Evolutionary conservation across 2,797 vertebrate genomes (phyloP).

Genomic region (Nyctibius grandis): DNA sequence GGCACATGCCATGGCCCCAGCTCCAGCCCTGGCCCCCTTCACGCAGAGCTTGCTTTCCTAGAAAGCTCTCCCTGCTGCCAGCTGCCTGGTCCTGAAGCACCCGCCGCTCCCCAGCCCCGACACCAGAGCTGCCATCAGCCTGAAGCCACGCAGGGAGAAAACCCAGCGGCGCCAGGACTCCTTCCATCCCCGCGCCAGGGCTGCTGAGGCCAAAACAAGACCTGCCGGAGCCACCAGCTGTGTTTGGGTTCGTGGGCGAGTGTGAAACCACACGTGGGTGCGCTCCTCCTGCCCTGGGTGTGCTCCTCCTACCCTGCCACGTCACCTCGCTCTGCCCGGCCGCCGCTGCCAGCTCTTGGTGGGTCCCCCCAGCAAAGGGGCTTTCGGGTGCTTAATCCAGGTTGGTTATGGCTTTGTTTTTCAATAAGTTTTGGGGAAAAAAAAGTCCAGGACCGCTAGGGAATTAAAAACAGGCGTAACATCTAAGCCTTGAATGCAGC

Average conservation of each 20-base stretch:
- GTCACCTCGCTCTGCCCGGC: not conserved
- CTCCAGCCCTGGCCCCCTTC: not conserved
- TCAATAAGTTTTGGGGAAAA: not conserved
- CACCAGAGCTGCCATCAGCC: not conserved
- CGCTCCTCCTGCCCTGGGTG: not conserved
- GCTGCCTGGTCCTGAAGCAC: rapidly evolving
- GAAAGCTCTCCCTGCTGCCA: not conserved
- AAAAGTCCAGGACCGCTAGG: not conserved
- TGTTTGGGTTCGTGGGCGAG: not conserved
- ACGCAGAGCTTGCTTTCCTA: not conserved
- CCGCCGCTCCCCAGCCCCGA: rapidly evolving
- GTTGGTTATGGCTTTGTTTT: not conserved
- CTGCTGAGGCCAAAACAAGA: not conserved
- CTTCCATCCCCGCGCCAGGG: rapidly evolving
- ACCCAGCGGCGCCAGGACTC: not conserved
- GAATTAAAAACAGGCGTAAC: not conserved
- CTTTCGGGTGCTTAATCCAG: rapidly evolving
- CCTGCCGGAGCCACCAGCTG: rapidly evolving
- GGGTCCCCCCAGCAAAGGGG: not conserved
- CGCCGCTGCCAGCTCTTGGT: rapidly evolving
- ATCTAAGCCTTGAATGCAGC: not conserved
- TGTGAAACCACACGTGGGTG: rapidly evolving
- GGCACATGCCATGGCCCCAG: rapidly evolving
- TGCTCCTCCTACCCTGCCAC: not conserved
- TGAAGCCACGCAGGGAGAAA: not conserved